Base-by-base conservation (phyloP, 2,797 vertebrate genomes). In the Melanotaenia boesemani region DNA sequence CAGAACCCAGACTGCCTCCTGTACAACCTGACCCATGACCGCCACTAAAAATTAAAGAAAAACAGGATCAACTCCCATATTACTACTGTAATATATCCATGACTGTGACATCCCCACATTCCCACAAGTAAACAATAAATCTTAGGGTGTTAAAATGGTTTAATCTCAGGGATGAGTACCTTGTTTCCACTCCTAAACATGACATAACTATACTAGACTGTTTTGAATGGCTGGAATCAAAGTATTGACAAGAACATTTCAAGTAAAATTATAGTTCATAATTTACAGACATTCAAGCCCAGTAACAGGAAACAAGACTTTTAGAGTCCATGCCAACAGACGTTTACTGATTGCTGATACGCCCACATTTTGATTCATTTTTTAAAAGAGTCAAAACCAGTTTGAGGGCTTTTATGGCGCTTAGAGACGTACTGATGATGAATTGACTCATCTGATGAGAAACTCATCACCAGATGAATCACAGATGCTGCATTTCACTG, bases 381-480 rank as follows among this genome's bases (percentile, higher is more conserved):
- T 52, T 71, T 41, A 37, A 64, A 32, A 56, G 55, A 57, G 36
- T 59, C 63, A 22, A 36, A 75, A 67, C 22, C 61, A 6, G 39
- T 76, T 37, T 26, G n/a, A 65, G 30, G 63, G 76, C 72, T 82
- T 52, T 30, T 46, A 12, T 55, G 52, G 28, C 5, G 63, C 66
- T 36, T 11, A 46, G 55, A 66, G 39, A 37, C 60, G 34, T 30
- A 63, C 63, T 68, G 82, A 74, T 68, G 22, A 60, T 41, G 54
- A 61, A 18, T 20, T 58, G 76, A 79, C 34, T 85, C 78, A 82
- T 79, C 60, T 57, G 52, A 58, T 41, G 24, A 66, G n/a, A 75
- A 79, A 63, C 28, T 16, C 8, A 4, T 76, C 59, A 80, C 73
- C 68, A 82, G 72, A 76, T 82, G 73, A 69, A 81, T 64, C 77